Base-by-base conservation (phyloP, 2,888 invertebrate genomes). In the Yponomeuta evonymella region DNA sequence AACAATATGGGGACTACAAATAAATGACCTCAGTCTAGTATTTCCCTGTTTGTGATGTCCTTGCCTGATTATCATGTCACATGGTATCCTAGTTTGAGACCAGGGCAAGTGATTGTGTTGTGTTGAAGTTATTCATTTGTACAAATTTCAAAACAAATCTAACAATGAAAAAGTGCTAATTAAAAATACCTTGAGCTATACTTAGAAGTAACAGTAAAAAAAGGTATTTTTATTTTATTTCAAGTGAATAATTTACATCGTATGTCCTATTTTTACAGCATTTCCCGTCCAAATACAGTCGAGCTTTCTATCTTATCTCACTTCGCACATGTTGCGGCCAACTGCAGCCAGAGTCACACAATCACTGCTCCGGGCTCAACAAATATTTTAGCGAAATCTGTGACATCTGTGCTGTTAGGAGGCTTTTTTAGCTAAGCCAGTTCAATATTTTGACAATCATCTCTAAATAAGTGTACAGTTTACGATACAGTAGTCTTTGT, bases 381-480 rank as follows among this genome's bases (percentile, higher is more conserved):
- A 71, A 30, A 51, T 67, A 48, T 51, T 43, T 12, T 67, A 48
- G 66, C 70, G 72, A 75, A 79, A 86, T 83, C 84, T 86, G 85
- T 83, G 76, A 74, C 87, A 87, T 75, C 79, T 86, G 87, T 79
- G 78, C 72, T 64, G 73, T 75, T 78, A 77, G 74, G 71, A 73
- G 73, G 71, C 79, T 80, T 83, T 84, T 83, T 78, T 77, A 75
- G 71, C 72, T 70, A 69, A 72, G 66, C 75, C 77, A 77, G 77
- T 77, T 81, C 81, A 85, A 87, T 85, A 81, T 86, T 87, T 78
- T 87, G 86, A 86, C 81, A n/a, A n/a, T 79, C 70, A 69, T 75
- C 23, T 62, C 15, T 23, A 70, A 67, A 69, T 58, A 58, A 15
- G 51, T 15, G 4, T 1, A 15, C 43, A 43, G 43, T 43, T 58